These are phyloP conservation scores for Ibycter americanus DNA, from an alignment of 2,797 vertebrate genomes.

Conservation along the genomic window DNA sequence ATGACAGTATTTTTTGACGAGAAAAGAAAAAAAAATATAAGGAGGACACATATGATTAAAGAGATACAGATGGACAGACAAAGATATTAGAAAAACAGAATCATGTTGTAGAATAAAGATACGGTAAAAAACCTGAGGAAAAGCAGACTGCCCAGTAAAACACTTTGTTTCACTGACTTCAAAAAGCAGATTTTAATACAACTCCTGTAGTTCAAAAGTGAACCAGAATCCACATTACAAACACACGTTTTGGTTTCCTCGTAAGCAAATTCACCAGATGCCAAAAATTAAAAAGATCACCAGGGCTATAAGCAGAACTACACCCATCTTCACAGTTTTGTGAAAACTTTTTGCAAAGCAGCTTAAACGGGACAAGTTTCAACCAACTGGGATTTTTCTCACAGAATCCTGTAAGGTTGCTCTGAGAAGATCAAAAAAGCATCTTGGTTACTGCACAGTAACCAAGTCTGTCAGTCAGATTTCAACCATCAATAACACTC, in stretches of 20 bases:
- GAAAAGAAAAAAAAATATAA: background rate
- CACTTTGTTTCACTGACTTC: background rate
- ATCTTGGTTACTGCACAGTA: background rate
- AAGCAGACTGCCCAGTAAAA: background rate
- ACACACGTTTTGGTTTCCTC: background rate
- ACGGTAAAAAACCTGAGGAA: background rate
- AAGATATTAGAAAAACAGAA: background rate
- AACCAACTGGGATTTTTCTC: background rate
- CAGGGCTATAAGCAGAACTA: background rate
- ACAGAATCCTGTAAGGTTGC: background rate
- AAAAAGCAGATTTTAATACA: background rate
- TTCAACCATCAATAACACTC: background rate
- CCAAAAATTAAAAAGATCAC: conserved; percentile 8
- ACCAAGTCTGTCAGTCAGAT: background rate
- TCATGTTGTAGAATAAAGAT: background rate
- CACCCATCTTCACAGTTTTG: background rate
- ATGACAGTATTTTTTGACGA: background rate
- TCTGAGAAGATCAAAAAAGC: background rate
- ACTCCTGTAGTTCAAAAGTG: background rate
- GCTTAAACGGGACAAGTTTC: background rate
- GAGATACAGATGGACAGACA: background rate
- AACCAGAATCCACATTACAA: background rate
- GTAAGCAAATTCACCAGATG: background rate
- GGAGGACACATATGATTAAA: background rate
- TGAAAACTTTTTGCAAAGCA: background rate